Evolutionary conservation across 2,888 invertebrate genomes (phyloP).

Genomic region (Drosophila percnosoma): DNA sequence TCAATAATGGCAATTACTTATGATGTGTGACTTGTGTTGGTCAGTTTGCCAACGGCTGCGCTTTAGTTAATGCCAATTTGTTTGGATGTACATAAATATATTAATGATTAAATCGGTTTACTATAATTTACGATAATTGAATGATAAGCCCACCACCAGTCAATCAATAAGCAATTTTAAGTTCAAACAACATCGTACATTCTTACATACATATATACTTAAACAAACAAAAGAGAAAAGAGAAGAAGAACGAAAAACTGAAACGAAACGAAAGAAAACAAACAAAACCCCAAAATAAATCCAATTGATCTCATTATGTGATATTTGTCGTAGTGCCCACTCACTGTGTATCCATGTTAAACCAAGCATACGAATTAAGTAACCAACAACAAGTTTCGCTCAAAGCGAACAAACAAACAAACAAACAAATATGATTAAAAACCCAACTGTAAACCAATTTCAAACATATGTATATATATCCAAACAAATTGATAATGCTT

Average conservation of each 20-base stretch:
- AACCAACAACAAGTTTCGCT: slow-evolving; percentile 40
- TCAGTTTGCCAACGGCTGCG: slow-evolving; percentile 16
- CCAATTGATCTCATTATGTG: slow-evolving; percentile 82
- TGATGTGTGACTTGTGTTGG: slow-evolving; percentile 18
- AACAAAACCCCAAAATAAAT: slow-evolving; percentile 68
- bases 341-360: slow-evolving; percentile 71
- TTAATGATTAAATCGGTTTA: slow-evolving; percentile 29
- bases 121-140: slow-evolving; percentile 34
- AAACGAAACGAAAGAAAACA: slow-evolving; percentile 32
- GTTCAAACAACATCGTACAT: slow-evolving; percentile 57
- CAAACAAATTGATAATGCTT: slow-evolving; percentile 5
- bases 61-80: slow-evolving; percentile 8
- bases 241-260: background rate
- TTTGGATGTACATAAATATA: slow-evolving; percentile 8
- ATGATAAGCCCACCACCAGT: slow-evolving; percentile 58
- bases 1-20: slow-evolving; percentile 28
- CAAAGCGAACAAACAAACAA: slow-evolving; percentile 46
- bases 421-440: slow-evolving; percentile 9
- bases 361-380: slow-evolving; percentile 52
- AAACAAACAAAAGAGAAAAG: slow-evolving; percentile 11
- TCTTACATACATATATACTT: slow-evolving; percentile 44
- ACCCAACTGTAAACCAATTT: slow-evolving; percentile 23
- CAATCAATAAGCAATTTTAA: slow-evolving; percentile 55
- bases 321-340: slow-evolving; percentile 81
- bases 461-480: slow-evolving; percentile 8